These are phyloP conservation scores for Achatina immaculata DNA, from an alignment of 1,140 invertebrate genomes.

Conservation along the genomic window DNA sequence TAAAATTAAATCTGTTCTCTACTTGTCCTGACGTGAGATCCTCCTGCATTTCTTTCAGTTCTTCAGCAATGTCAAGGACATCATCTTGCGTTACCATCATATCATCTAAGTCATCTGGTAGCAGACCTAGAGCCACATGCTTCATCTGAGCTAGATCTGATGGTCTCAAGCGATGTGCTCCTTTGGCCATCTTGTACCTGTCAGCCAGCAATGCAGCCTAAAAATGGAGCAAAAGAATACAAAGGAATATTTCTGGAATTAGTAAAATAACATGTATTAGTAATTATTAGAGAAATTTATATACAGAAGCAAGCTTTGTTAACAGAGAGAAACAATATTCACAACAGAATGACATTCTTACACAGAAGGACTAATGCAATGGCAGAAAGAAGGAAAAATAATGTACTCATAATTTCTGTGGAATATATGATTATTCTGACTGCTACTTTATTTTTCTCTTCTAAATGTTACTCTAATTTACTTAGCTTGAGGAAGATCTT, in stretches of 20 bases:
- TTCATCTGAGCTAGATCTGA: constrained; percentile 25
- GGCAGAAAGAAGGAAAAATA: not conserved
- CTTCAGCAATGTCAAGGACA: constrained; percentile 39
- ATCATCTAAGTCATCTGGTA: constrained; percentile 39
- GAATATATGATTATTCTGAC: no score
- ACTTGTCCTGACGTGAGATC: constrained; percentile 36
- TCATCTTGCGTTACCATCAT: constrained; percentile 34
- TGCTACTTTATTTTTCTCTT: no score
- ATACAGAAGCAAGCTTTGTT: not conserved
- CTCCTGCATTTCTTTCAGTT: constrained; percentile 35
- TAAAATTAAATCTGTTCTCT: no score
- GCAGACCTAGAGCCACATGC: constrained; percentile 27
- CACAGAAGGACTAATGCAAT: not conserved
- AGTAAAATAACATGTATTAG: not conserved
- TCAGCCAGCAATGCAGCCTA: constrained; percentile 28
- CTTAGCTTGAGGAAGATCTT: not conserved
- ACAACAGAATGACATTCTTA: not conserved
- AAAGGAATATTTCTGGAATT: not conserved
- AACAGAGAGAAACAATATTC: not conserved
- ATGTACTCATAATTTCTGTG: not conserved
- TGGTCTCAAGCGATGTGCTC: not conserved
- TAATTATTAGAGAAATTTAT: not conserved
- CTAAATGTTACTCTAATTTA: no score
- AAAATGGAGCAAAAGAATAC: not conserved
- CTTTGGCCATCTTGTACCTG: constrained; percentile 16